A percentile compares a stretch with the other conserved stretches of the same genome.
Conservation (phyloP, 2,888 invertebrate genomes). For the Mimas tiliae region DNA sequence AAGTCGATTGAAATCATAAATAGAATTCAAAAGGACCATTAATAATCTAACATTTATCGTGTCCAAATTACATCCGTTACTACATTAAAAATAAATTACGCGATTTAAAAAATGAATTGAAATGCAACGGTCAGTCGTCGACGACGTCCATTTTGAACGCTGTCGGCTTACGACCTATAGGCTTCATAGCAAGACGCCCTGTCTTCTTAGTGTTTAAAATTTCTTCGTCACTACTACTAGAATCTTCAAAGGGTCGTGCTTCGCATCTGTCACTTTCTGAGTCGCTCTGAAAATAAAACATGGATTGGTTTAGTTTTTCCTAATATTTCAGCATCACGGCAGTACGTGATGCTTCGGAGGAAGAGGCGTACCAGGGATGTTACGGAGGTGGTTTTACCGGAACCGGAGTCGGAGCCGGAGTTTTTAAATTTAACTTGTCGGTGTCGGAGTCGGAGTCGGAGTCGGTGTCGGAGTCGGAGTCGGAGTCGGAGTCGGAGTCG, state of each 20-base stretch:
- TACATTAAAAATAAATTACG: slow-evolving; percentile 18
- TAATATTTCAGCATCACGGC: not conserved
- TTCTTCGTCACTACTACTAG: slow-evolving; percentile 77
- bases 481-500: too few relatives aligned
- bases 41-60: not conserved
- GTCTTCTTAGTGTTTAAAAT: slow-evolving; percentile 66
- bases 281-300: slow-evolving; percentile 41
- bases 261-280: slow-evolving; percentile 66
- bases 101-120: slow-evolving; percentile 15
- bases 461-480: too few relatives aligned
- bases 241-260: slow-evolving; percentile 66
- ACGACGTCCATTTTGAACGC: slow-evolving; percentile 75
- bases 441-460: too few relatives aligned
- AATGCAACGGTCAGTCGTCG: slow-evolving; percentile 58
- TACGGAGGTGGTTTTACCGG: too few relatives aligned
- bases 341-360: not conserved
- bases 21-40: not conserved
- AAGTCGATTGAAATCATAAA: slow-evolving; percentile 1
- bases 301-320: too few relatives aligned
- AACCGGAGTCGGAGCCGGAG: too few relatives aligned
- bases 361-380: too few relatives aligned
- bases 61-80: slow-evolving; percentile 12
- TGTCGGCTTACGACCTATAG: slow-evolving; percentile 65
- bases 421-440: too few relatives aligned
- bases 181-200: slow-evolving; percentile 73